These are phyloP conservation scores for Thomomys bottae DNA, from an alignment of 2,113 vertebrate genomes.

Conservation along the genomic window DNA sequence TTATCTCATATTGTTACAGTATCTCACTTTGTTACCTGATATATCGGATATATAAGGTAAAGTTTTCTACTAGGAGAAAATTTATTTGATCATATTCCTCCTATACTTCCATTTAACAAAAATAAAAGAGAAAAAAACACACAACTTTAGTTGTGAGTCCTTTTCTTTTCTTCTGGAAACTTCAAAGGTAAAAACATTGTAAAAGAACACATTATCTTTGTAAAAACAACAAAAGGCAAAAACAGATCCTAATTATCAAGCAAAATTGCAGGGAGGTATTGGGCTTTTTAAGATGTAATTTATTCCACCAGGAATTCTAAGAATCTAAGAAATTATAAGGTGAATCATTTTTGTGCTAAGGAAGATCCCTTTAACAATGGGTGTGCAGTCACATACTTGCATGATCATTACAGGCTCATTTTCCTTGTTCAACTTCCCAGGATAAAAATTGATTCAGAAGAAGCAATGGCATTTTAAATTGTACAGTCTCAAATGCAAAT, in stretches of 20 bases:
- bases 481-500: neutral
- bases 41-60: too few relatives aligned
- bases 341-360: slow-evolving; percentile 45
- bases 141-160: neutral
- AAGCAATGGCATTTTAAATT: slow-evolving; percentile 59
- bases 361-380: slow-evolving; percentile 46
- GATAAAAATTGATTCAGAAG: slow-evolving; percentile 58
- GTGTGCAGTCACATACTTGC: neutral
- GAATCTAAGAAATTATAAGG: slow-evolving; percentile 64
- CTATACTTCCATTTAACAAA: neutral
- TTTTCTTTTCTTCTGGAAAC: neutral
- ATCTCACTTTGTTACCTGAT: too few relatives aligned
- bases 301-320: slow-evolving; percentile 33
- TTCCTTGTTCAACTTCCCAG: neutral
- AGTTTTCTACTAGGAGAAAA: slow-evolving; percentile 16
- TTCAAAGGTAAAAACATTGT: neutral
- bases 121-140: neutral
- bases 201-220: neutral
- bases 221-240: slow-evolving; percentile 45
- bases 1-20: too few relatives aligned
- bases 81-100: neutral
- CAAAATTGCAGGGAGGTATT: slow-evolving; percentile 18
- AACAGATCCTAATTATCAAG: slow-evolving; percentile 39
- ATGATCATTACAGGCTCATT: slow-evolving; percentile 55
- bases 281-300: slow-evolving; percentile 33